Conservation (phyloP, 2,888 invertebrate species). For the Crossocerus cetratus region DNA sequence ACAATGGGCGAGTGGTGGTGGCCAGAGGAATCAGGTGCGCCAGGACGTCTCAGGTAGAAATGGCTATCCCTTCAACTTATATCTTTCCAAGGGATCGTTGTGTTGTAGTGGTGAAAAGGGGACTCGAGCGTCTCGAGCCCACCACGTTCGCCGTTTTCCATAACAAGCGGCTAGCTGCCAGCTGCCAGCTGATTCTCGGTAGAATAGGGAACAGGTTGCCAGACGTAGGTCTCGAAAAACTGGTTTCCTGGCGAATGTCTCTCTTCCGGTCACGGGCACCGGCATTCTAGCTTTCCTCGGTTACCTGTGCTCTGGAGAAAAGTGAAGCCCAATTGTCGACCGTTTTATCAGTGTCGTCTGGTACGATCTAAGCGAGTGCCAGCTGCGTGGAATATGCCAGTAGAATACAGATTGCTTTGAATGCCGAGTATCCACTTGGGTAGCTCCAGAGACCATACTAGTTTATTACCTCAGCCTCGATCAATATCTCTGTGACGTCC, state of each 20-base stretch:
- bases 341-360: too few relatives aligned
- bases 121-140: too few relatives aligned
- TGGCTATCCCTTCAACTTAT: constrained; percentile 15
- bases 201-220: too few relatives aligned
- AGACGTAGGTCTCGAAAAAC: too few relatives aligned
- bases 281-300: too few relatives aligned
- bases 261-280: too few relatives aligned
- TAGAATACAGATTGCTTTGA: too few relatives aligned
- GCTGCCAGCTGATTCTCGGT: constrained; percentile 49
- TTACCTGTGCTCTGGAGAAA: neutral
- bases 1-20: constrained; percentile 25
- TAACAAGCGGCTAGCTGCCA: constrained; percentile 44
- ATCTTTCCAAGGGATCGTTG: constrained; percentile 41
- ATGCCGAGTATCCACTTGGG: too few relatives aligned
- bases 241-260: too few relatives aligned
- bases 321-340: neutral
- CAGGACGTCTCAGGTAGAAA: constrained; percentile 27
- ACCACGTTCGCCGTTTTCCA: constrained; percentile 7
- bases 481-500: neutral
- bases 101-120: constrained; percentile 33
- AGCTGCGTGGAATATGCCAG: neutral
- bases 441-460: too few relatives aligned
- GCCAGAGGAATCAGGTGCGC: constrained; percentile 38
- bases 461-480: too few relatives aligned
- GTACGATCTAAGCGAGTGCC: neutral